Evolutionary conservation across 2,113 vertebrate species (phyloP), one percentile per base, ranked within the genome.

Genomic region (Onychorhynchus coronatus): DNA sequence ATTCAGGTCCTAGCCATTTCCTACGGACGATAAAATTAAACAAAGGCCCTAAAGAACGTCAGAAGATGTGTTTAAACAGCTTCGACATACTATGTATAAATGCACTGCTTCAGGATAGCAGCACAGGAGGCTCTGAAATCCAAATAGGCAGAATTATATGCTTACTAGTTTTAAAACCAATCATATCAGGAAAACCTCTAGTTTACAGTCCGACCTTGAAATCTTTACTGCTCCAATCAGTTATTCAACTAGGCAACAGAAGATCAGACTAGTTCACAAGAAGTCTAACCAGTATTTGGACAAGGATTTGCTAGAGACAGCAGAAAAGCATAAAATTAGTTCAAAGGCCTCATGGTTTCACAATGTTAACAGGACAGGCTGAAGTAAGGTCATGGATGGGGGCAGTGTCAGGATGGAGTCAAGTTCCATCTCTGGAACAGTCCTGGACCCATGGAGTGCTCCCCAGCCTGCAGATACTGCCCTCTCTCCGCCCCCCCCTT

Each of bases 341-440:
- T 55, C 93, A 94, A 93, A 96, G 89, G 76, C 47, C 42, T 20
- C 20, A 6, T 2, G 10, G 23, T 96, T 95, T 90, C 88, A 80
- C 85, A 96, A 46, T 15, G 10, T 35, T 30, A 86, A 39, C 42
- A 90, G 56, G 59, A 55, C 52, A 90, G 33, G 49, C 63, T 88
- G 63, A 49, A 79, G 30, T 55, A 77, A 90, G 59, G 94, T 85
- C 86, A 89, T 0, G 0, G 30, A 66, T 42, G 12, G 63, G 23
- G 62, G 19, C 31, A 65, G 27, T 6, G 2, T 37, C 21, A 50
- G 46, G 18, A 37, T 8, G 21, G 49, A 88, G 65, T 55, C 21
- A 39, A 63, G 39, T 76, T 88, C 74, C 46, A 79, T 7, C 44
- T 66, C 67, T 62, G 75, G 52, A 75, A 85, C 30, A 35, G 49